Evolutionary conservation across 1,140 invertebrate genomes (phyloP).

Genomic region (Yoshiicerus persimilis): DNA sequence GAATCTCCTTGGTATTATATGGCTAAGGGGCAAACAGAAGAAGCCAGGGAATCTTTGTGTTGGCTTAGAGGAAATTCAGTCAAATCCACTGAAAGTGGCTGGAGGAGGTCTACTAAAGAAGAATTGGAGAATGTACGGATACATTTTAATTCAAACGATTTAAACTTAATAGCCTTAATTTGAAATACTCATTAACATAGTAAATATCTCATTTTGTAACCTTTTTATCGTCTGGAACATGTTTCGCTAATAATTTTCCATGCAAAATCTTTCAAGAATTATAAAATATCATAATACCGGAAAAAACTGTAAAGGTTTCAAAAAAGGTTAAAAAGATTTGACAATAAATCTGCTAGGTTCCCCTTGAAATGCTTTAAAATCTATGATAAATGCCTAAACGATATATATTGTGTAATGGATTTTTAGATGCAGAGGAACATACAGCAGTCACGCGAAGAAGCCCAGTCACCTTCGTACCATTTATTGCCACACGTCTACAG

Average conservation of each 20-base stretch:
- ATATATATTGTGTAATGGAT: neutral
- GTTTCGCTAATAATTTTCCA: too few species aligned
- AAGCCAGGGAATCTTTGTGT: constrained; percentile 60
- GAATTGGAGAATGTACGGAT: constrained; percentile 57
- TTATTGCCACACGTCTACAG: neutral
- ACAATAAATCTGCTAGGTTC: too few species aligned
- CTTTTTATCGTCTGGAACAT: neutral
- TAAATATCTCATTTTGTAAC: too few species aligned
- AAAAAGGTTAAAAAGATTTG: too few species aligned
- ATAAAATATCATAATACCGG: neutral
- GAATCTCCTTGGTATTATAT: constrained; percentile 78
- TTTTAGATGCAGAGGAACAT: neutral
- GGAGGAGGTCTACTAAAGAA: constrained; percentile 55
- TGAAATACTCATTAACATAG: too few species aligned
- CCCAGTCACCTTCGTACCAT: neutral
- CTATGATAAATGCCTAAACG: too few species aligned
- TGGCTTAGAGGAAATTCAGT: constrained; percentile 61
- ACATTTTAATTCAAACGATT: neutral
- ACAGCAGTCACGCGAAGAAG: neutral
- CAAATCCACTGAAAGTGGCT: constrained; percentile 50
- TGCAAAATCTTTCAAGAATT: too few species aligned
- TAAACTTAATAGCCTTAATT: too few species aligned
- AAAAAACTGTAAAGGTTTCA: constrained; percentile 49
- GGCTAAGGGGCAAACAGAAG: constrained; percentile 61
- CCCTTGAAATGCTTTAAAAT: too few species aligned